phyloP scores from a whole-genome alignment of 2,797 vertebrate genomes.

The Hippoglossus hippoglossus region DNA sequence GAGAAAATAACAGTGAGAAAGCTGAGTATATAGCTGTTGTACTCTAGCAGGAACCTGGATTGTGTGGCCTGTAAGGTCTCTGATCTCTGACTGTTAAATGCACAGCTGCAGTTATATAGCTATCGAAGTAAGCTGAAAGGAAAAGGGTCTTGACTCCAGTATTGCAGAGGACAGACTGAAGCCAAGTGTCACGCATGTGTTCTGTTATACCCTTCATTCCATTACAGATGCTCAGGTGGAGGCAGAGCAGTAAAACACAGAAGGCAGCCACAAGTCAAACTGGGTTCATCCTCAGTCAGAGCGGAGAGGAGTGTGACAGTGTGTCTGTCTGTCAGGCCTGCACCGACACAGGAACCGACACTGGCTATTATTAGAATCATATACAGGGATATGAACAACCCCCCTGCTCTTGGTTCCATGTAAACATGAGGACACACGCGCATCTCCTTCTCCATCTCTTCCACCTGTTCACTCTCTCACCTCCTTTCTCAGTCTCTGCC shows the following conservation, averaged over 20 bases:
- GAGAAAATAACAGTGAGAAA: no score
- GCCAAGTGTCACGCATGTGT: no score
- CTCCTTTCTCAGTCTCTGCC: neutral
- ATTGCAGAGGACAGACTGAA: no score
- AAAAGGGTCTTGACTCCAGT: no score
- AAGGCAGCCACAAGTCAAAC: no score
- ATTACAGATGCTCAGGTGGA: neutral
- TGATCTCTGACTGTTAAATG: no score
- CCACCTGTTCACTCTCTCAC: neutral
- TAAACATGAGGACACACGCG: neutral
- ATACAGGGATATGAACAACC: neutral
- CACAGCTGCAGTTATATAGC: no score
- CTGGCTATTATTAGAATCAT: neutral
- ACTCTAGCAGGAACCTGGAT: no score
- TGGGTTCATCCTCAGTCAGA: neutral
- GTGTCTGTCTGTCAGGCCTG: constrained; percentile 1
- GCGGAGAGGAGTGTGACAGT: neutral
- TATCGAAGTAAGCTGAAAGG: no score
- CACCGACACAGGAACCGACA: neutral
- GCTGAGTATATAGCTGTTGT: no score
- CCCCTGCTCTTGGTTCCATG: neutral
- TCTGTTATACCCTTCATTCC: neutral
- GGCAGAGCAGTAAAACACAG: neutral
- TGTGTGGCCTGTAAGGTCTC: no score
- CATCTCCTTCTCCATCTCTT: constrained; percentile 10